A percentile compares a stretch with the other conserved stretches of the same genome.
Conservation (phyloP, 2,113 vertebrate species). For the Gulo gulo region DNA sequence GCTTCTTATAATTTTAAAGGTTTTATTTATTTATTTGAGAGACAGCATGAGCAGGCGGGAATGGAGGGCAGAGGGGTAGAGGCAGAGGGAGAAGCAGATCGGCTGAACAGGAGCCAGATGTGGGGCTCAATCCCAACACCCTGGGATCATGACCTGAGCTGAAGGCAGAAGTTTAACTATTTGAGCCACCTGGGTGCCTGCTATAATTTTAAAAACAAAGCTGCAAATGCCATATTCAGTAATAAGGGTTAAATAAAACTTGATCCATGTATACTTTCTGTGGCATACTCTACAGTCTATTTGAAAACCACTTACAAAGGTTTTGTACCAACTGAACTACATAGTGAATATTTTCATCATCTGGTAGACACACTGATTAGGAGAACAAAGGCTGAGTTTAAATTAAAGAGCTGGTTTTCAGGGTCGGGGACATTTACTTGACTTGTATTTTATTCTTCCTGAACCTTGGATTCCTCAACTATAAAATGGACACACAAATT, state of each 20-base stretch:
- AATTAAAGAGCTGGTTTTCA: neutral
- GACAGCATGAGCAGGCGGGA: too few species aligned
- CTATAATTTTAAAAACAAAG: neutral
- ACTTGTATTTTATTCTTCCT: neutral
- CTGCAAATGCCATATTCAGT: neutral
- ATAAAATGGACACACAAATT: neutral
- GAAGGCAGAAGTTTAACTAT: too few species aligned
- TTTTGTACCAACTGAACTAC: neutral
- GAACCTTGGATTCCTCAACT: neutral
- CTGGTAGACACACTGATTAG: neutral
- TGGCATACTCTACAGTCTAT: neutral
- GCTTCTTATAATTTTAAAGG: neutral
- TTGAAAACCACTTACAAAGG: neutral
- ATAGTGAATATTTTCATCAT: neutral
- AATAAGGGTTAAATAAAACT: neutral
- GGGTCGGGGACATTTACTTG: neutral
- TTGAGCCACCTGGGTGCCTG: too few species aligned
- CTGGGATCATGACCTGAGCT: too few species aligned
- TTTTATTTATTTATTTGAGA: too few species aligned
- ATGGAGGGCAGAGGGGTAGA: too few species aligned
- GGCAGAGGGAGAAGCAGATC: too few species aligned
- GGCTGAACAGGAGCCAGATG: too few species aligned
- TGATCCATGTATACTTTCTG: neutral
- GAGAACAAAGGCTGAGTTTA: neutral
- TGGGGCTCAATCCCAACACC: too few species aligned